These are phyloP conservation scores for Rhopalosiphum padi DNA, from an alignment of 1,140 invertebrate species.

Conservation along the genomic window DNA sequence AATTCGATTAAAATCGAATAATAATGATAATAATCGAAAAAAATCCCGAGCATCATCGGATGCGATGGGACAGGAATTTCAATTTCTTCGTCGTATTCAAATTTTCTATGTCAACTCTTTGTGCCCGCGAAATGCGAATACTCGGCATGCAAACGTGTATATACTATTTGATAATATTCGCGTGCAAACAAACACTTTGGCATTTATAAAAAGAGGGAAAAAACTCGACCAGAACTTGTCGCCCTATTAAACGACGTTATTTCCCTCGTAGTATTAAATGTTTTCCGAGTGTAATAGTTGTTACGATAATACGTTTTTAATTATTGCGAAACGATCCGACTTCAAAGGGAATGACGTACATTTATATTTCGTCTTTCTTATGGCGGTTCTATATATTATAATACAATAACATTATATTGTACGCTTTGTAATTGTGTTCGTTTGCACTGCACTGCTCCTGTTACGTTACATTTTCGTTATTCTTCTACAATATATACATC, in stretches of 20 bases:
- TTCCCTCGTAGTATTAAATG: background rate
- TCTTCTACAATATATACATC: background rate
- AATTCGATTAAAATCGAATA: conserved; percentile 15
- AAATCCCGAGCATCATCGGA: background rate
- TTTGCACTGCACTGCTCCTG: background rate
- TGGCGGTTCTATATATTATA: too few species aligned
- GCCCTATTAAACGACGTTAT: background rate
- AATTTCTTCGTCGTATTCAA: background rate
- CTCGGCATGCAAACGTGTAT: background rate
- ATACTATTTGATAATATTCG: background rate
- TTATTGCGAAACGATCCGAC: background rate
- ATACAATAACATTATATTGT: too few species aligned
- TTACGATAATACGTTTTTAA: background rate
- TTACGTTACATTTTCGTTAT: background rate
- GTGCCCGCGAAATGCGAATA: background rate
- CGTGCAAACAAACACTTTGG: background rate
- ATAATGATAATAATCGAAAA: background rate
- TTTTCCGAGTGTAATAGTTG: background rate
- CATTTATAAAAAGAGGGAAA: background rate
- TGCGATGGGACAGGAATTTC: background rate
- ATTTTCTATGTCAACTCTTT: background rate
- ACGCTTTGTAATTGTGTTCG: too few species aligned
- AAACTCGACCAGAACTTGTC: background rate
- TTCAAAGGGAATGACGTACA: background rate
- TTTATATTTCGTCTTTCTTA: too few species aligned